Percentiles rank a stretch among this genome's conserved stretches.
Evolutionary conservation across 2,888 invertebrate genomes (phyloP).

Genomic region (Girardia tigrina): DNA sequence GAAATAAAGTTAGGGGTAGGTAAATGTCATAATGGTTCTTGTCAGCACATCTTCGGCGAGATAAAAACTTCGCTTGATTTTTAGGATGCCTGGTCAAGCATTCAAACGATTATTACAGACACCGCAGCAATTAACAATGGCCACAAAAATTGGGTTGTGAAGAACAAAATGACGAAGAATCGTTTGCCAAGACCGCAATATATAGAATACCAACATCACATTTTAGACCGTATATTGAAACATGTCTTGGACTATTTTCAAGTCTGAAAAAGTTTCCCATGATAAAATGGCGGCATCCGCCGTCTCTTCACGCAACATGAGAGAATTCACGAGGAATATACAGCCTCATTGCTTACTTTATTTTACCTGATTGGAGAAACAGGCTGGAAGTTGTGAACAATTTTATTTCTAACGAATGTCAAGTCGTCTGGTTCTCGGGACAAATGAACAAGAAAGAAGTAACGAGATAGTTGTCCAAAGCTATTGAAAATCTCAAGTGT

Average conservation of each 20-base stretch:
- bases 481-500: too few species aligned
- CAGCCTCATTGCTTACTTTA: too few species aligned
- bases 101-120: neutral
- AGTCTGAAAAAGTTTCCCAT: too few species aligned
- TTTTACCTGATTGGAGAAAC: too few species aligned
- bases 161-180: neutral
- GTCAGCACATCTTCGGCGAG: neutral
- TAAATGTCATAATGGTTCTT: neutral
- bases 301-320: too few species aligned
- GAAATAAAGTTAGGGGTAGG: neutral
- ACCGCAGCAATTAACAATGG: neutral
- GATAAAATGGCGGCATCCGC: too few species aligned
- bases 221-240: neutral
- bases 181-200: neutral
- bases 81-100: neutral
- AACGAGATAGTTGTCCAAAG: too few species aligned
- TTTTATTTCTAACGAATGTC: too few species aligned
- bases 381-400: too few species aligned
- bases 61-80: neutral
- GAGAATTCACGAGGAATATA: too few species aligned
- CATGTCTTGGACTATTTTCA: neutral
- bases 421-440: too few species aligned
- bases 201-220: conserved; percentile 7
- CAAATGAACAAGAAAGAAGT: too few species aligned
- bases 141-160: neutral